These are phyloP conservation scores for Dryobota labecula DNA, from an alignment of 2,888 invertebrate genomes.

Conservation along the genomic window DNA sequence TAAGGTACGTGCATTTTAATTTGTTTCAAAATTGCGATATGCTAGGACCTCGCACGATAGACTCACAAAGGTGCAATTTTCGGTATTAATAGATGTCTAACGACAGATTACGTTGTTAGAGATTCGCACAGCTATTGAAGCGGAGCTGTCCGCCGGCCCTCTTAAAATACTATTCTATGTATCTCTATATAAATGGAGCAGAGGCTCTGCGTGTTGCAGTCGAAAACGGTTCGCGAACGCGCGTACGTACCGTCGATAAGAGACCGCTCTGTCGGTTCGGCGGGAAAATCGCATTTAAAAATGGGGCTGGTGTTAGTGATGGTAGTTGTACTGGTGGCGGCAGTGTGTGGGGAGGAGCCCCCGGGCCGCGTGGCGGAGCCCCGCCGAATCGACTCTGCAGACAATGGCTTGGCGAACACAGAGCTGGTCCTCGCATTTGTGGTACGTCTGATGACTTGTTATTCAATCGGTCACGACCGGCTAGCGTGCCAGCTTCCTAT, in stretches of 20 bases:
- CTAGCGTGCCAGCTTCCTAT: constrained; percentile 67
- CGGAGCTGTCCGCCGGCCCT: constrained; percentile 73
- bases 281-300: constrained; percentile 70
- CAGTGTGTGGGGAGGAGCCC: constrained; percentile 70
- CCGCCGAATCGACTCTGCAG: constrained; percentile 58
- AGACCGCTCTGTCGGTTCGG: constrained; percentile 61
- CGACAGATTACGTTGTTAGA: constrained; percentile 55
- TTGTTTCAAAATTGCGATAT: constrained; percentile 1
- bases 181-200: constrained; percentile 87
- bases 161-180: constrained; percentile 79
- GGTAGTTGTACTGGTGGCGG: constrained; percentile 68
- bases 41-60: constrained; percentile 10
- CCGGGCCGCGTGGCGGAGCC: constrained; percentile 70
- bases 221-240: constrained; percentile 85
- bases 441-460: constrained; percentile 78
- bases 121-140: constrained; percentile 65
- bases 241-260: constrained; percentile 75
- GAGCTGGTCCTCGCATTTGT: constrained; percentile 80
- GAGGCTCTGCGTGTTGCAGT: constrained; percentile 83
- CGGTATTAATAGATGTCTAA: constrained; percentile 34
- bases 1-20: constrained; percentile 17
- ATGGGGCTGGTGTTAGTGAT: constrained; percentile 73
- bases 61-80: constrained; percentile 39
- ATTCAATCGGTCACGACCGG: constrained; percentile 68
- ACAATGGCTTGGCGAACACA: constrained; percentile 74